phyloP scores from a whole-genome alignment of 2,797 vertebrate species.

The Pangasius macronema region DNA sequence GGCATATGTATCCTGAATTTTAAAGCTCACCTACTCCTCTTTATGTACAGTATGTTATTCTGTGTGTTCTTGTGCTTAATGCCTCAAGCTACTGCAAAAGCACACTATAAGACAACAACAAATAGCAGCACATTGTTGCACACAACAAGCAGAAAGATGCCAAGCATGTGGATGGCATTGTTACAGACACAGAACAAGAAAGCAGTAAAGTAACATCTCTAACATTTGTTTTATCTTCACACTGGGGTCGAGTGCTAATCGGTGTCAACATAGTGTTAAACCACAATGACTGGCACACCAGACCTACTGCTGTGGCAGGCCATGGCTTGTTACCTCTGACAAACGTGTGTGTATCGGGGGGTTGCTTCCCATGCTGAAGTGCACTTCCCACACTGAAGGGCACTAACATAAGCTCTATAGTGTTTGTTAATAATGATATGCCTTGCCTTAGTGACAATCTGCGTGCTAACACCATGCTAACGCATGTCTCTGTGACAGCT shows the following conservation, averaged over 20 bases:
- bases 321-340: slow-evolving; percentile 52
- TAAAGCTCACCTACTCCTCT: slow-evolving; percentile 23
- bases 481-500: slow-evolving; percentile 60
- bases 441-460: slow-evolving; percentile 55
- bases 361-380: slow-evolving; percentile 50
- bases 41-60: slow-evolving; percentile 24
- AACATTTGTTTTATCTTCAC: slow-evolving; percentile 38
- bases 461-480: slow-evolving; percentile 52
- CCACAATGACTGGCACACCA: slow-evolving; percentile 45
- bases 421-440: slow-evolving; percentile 61
- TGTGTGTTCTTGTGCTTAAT: not conserved
- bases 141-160: slow-evolving; percentile 21
- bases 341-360: slow-evolving; percentile 25
- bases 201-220: slow-evolving; percentile 22
- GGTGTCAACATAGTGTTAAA: slow-evolving; percentile 29
- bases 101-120: slow-evolving; percentile 28
- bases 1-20: not conserved
- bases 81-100: slow-evolving; percentile 36
- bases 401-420: slow-evolving; percentile 47
- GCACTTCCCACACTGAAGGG: slow-evolving; percentile 38
- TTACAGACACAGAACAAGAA: slow-evolving; percentile 17
- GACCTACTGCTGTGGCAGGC: slow-evolving; percentile 46
- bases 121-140: slow-evolving; percentile 11
- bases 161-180: slow-evolving; percentile 5
- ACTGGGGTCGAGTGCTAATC: slow-evolving; percentile 11